These are phyloP conservation scores for Panagrolaimus sp. DNA, from an alignment of 1,140 invertebrate species.

Conservation along the genomic window DNA sequence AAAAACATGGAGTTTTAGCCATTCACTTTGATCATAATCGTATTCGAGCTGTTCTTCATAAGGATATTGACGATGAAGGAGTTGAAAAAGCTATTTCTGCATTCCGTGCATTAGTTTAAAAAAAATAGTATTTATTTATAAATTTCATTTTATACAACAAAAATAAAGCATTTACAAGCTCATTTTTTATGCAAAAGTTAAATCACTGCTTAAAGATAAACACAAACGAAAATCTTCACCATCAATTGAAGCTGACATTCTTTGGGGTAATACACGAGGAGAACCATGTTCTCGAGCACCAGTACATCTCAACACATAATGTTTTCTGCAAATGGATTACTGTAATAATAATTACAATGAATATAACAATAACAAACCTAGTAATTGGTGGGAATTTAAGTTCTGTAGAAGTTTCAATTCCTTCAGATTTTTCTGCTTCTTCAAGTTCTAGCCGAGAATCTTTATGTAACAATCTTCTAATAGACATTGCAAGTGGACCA, in stretches of 20 bases:
- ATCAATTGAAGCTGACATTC: too few relatives aligned
- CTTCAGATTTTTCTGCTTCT: background rate
- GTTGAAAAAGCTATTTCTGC: constrained; percentile 7
- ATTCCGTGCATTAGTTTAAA: constrained; percentile 24
- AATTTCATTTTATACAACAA: too few relatives aligned
- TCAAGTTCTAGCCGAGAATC: background rate
- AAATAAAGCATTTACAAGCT: too few relatives aligned
- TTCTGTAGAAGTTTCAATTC: background rate
- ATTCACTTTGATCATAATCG: constrained; percentile 6
- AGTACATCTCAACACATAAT: too few relatives aligned
- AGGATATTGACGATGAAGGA: background rate
- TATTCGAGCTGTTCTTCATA: constrained; percentile 12
- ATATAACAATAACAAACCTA: background rate
- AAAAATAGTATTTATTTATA: too few relatives aligned
- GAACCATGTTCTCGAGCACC: too few relatives aligned
- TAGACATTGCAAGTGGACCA: constrained; percentile 7
- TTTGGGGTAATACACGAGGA: too few relatives aligned
- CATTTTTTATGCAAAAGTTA: too few relatives aligned
- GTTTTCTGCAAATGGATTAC: too few relatives aligned
- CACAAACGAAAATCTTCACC: too few relatives aligned
- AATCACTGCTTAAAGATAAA: too few relatives aligned
- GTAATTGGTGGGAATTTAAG: constrained; percentile 7
- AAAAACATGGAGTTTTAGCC: background rate
- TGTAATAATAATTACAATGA: too few relatives aligned
- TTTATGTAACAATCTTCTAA: constrained; percentile 5